phyloP scores from a whole-genome alignment of 2,113 vertebrate species.

The Sylvietta virens region DNA sequence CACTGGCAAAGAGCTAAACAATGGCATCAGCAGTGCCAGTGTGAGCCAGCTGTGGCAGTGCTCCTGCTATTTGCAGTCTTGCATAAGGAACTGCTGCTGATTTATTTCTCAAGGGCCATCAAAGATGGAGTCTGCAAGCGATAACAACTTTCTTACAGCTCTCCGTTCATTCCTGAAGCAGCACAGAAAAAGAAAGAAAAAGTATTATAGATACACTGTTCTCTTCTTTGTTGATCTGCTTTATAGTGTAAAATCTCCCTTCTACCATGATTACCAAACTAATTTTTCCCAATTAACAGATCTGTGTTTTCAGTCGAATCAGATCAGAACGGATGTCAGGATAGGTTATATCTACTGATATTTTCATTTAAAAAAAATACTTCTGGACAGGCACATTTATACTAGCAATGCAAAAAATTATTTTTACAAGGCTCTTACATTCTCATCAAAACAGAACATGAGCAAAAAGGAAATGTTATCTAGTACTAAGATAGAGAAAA shows the following conservation, averaged over 20 bases:
- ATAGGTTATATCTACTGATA: not conserved
- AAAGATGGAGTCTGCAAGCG: not conserved
- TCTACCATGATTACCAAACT: not conserved
- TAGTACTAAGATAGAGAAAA: not conserved
- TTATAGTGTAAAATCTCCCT: not conserved
- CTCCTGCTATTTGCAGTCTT: not conserved
- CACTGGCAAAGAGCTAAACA: not conserved
- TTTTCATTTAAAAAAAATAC: not conserved
- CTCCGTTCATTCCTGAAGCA: not conserved
- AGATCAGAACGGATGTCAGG: not conserved
- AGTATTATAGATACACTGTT: not conserved
- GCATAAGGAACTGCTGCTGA: not conserved
- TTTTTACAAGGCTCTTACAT: not conserved
- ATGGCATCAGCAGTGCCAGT: not conserved
- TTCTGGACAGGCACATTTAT: not conserved
- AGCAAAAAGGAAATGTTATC: not conserved
- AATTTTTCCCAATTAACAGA: not conserved
- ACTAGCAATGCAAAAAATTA: not conserved
- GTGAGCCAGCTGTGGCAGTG: not conserved
- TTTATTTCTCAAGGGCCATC: not conserved
- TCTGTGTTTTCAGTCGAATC: not conserved
- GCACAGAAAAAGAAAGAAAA: not conserved
- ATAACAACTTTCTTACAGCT: not conserved
- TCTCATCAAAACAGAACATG: not conserved
- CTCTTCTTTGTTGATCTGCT: not conserved